Evolutionary conservation across 2,888 invertebrate species (phyloP), one percentile per base, ranked within the genome.

Genomic region (Adelphocoris suturalis): DNA sequence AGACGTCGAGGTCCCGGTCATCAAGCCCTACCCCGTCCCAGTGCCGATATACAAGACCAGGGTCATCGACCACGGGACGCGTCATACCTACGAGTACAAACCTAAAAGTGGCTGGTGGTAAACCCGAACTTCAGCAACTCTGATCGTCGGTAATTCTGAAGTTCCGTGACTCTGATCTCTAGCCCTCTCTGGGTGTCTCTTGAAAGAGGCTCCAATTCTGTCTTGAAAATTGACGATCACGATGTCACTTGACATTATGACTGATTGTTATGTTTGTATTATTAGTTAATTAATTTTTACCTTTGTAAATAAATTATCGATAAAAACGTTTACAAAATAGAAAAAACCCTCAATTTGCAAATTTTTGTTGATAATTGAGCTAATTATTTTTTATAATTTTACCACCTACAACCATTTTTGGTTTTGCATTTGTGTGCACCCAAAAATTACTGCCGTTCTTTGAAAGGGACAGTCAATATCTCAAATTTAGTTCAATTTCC

Each of bases 1-100:
- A 84, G 92, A 92, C 85, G 92, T 92, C 7, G 92, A 92, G 9
- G 91, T 92, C 75, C 92, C 92, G n/a, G 92, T 92, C 16, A 91
- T 92, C 68, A 91, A 92, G 86, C 92, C 92, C 12, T 92, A 92
- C 88, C 92, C 92, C 47, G 92, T 92, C 11, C 92, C 90, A 23
- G 91, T 92, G 11, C 92, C 92, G 7, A 91, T 92, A 75, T 92
- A 92, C 91, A 92, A 92, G 90, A 91, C 91, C 48, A 92, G 91
- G 85, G 91, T 92, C 85, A 91, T 92, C 90, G 91, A 92, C 90
- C 91, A 92, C 90, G 91, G 91, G 28, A 91, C 90, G 19, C 52
- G 85, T 19, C 86, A 86, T 57, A 52, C 76, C 14, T 86, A 86
- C 55, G 90, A 86, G 27, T 37, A 86, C 75, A 19, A n/a, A 16